Conservation (phyloP, 2,888 invertebrate genomes). For the Tillus elongatus region DNA sequence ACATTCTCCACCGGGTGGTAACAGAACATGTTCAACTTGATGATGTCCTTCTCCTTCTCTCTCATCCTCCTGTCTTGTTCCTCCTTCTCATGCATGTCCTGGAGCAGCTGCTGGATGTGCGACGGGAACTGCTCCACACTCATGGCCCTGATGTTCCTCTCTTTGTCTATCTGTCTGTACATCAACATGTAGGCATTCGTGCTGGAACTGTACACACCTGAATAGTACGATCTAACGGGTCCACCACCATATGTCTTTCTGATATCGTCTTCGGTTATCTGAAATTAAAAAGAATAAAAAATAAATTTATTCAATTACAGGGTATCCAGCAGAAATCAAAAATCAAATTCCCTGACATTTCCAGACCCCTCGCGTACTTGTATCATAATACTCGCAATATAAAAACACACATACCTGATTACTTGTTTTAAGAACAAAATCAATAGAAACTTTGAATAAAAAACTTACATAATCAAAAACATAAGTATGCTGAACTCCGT, state of each 20-base stretch:
- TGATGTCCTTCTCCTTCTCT: constrained; percentile 53
- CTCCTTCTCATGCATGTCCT: constrained; percentile 57
- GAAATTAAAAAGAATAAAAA: too few relatives aligned
- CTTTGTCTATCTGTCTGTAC: constrained; percentile 67
- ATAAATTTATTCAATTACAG: constrained; percentile 9
- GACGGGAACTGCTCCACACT: constrained; percentile 61
- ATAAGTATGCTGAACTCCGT: too few relatives aligned
- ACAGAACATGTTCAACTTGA: constrained; percentile 56
- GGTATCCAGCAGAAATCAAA: too few relatives aligned
- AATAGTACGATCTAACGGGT: constrained; percentile 55
- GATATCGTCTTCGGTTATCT: constrained; percentile 75
- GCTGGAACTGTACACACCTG: constrained; percentile 66
- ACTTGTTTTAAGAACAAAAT: too few relatives aligned
- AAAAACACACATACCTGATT: too few relatives aligned
- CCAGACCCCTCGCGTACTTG: not conserved
- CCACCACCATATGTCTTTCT: constrained; percentile 74
- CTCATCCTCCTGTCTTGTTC: constrained; percentile 51
- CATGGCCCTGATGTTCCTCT: constrained; percentile 55
- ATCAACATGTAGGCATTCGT: constrained; percentile 88
- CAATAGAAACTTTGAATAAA: too few relatives aligned
- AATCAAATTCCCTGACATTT: too few relatives aligned
- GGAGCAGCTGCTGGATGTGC: constrained; percentile 57
- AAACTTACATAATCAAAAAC: too few relatives aligned
- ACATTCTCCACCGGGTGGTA: constrained; percentile 50
- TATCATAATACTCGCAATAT: not conserved